phyloP scores from a whole-genome alignment of 1,140 invertebrate species.

The Cyphomyrmex costatus region DNA sequence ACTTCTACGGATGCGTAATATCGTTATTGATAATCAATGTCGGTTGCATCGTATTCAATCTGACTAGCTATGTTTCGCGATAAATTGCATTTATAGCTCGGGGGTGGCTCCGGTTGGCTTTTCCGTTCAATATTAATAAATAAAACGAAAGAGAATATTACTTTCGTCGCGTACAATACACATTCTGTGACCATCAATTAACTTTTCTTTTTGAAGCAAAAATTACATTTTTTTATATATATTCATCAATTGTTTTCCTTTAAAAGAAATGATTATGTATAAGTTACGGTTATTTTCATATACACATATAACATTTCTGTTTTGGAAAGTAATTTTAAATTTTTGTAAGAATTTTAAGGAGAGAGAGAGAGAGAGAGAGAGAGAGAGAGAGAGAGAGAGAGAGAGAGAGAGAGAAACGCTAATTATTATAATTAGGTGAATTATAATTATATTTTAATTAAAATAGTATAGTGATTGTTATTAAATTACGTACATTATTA shows the following conservation, averaged over 20 bases:
- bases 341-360: not conserved
- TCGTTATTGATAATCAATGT: slow-evolving; percentile 51
- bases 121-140: slow-evolving; percentile 35
- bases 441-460: not conserved
- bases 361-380: too few species aligned
- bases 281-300: slow-evolving; percentile 11
- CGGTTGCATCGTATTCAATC: slow-evolving; percentile 10
- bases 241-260: not conserved
- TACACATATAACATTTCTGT: not conserved
- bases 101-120: not conserved
- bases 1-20: not conserved
- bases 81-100: slow-evolving; percentile 57
- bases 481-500: not conserved
- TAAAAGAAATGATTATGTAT: not conserved
- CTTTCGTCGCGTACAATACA: slow-evolving; percentile 27
- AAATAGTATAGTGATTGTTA: slow-evolving; percentile 8
- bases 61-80: slow-evolving; percentile 46
- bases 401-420: not conserved
- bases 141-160: slow-evolving; percentile 49
- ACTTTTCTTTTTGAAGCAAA: not conserved
- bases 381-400: too few species aligned
- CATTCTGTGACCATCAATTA: slow-evolving; percentile 11
- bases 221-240: not conserved
- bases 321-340: not conserved
- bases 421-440: not conserved